A percentile compares a stretch with the other conserved stretches of the same genome.
Conservation (phyloP, 1,140 invertebrate genomes). For the Rhizoglyphus robini region DNA sequence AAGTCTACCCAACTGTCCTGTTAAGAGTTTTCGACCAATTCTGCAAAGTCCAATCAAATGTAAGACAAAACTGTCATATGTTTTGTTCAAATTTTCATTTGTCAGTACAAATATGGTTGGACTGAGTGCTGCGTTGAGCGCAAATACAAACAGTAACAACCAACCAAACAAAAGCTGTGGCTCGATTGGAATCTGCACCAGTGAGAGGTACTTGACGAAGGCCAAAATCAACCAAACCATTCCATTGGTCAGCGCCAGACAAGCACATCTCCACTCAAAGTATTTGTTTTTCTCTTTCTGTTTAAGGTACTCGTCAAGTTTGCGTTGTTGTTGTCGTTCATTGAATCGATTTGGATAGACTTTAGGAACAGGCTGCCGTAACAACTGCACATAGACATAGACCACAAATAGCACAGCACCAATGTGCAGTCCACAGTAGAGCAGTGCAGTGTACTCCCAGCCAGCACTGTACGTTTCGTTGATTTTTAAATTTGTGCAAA, state of each 20-base stretch:
- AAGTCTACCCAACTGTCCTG: too few relatives aligned
- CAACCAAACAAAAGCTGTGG: constrained; percentile 47
- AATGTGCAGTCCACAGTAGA: constrained; percentile 34
- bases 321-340: too few relatives aligned
- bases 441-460: constrained; percentile 34
- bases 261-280: constrained; percentile 52
- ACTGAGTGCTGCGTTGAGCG: constrained; percentile 62
- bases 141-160: constrained; percentile 58
- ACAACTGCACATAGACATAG: constrained; percentile 42
- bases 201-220: constrained; percentile 27
- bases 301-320: neutral
- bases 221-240: constrained; percentile 34
- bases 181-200: constrained; percentile 19
- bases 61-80: too few relatives aligned
- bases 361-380: constrained; percentile 47
- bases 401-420: constrained; percentile 42
- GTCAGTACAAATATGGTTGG: constrained; percentile 64
- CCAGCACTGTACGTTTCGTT: constrained; percentile 33
- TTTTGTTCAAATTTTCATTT: neutral
- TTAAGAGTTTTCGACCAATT: too few relatives aligned
- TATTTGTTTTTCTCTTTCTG: neutral
- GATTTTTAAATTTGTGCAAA: constrained; percentile 35
- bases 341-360: too few relatives aligned
- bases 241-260: constrained; percentile 42
- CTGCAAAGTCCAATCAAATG: too few relatives aligned